phyloP scores from a whole-genome alignment of 2,113 vertebrate genomes.

The Myocastor coypus region DNA sequence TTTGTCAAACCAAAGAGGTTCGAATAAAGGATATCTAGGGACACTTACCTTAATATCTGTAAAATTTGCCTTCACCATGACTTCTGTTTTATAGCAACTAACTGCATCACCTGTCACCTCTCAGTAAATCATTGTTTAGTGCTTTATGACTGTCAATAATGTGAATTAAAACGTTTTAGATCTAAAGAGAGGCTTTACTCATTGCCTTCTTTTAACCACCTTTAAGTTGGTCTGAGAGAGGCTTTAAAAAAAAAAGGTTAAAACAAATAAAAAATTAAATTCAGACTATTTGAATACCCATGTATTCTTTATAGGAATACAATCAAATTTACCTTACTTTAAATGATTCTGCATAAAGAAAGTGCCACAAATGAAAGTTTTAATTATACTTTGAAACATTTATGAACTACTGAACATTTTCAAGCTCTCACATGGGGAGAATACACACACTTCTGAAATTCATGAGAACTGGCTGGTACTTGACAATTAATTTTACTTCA shows the following conservation, averaged over 20 bases:
- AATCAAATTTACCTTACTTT: conserved; percentile 6
- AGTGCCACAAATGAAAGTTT: not conserved
- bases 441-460: conserved; percentile 47
- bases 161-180: not conserved
- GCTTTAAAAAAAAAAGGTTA: conserved; percentile 40
- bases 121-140: not conserved
- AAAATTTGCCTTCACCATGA: conserved; percentile 26
- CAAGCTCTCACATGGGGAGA: conserved; percentile 19
- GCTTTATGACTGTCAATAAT: not conserved
- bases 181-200: conserved; percentile 51
- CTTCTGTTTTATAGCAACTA: not conserved
- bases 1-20: conserved; percentile 71
- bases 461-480: conserved; percentile 76
- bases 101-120: not conserved
- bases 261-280: not conserved
- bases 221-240: conserved; percentile 50
- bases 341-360: conserved; percentile 14
- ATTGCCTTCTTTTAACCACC: conserved; percentile 26
- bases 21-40: not conserved
- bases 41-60: not conserved
- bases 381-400: not conserved
- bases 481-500: conserved; percentile 49
- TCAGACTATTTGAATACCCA: conserved; percentile 26
- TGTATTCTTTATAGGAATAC: conserved; percentile 18
- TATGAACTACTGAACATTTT: conserved; percentile 6